A percentile compares a stretch with the other conserved stretches of the same genome.
phyloP scores from a whole-genome alignment of 2,797 vertebrate genomes.

The Hybognathus amarus region DNA sequence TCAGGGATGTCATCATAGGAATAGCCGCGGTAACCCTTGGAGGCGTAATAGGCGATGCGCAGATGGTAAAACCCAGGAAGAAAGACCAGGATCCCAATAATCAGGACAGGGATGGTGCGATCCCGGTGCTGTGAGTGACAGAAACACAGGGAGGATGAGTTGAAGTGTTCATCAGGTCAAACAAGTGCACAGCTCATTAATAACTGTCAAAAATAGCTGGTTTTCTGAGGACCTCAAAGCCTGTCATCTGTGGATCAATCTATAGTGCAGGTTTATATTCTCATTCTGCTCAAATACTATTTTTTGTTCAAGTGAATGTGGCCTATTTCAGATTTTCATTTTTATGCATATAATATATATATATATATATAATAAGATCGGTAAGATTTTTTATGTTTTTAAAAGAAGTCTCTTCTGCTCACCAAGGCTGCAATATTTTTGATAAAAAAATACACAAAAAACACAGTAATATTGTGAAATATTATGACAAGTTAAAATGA shows the following conservation, averaged over 20 bases:
- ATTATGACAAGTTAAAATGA: no score
- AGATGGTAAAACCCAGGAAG: slow-evolving; percentile 96
- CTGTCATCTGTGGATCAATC: background rate
- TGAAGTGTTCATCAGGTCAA: background rate
- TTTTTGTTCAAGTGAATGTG: background rate
- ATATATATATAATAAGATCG: no score
- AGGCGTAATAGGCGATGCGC: slow-evolving; percentile 94
- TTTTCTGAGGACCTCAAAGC: background rate
- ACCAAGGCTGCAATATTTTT: no score
- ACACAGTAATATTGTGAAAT: no score
- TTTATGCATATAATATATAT: no score
- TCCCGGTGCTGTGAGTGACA: slow-evolving; percentile 83
- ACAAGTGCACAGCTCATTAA: background rate
- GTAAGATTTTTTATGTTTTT: no score
- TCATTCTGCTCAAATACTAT: background rate
- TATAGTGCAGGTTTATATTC: background rate
- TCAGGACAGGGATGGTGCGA: slow-evolving; percentile 89
- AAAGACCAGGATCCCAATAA: slow-evolving; percentile 96
- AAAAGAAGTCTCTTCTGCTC: no score
- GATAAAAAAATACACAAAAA: no score
- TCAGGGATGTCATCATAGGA: slow-evolving; percentile 98
- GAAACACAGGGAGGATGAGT: background rate
- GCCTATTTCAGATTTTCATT: background rate
- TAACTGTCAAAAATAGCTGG: background rate
- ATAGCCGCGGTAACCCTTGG: slow-evolving; percentile 91